phyloP scores from a whole-genome alignment of 2,888 invertebrate species.

The Formica aserva region DNA sequence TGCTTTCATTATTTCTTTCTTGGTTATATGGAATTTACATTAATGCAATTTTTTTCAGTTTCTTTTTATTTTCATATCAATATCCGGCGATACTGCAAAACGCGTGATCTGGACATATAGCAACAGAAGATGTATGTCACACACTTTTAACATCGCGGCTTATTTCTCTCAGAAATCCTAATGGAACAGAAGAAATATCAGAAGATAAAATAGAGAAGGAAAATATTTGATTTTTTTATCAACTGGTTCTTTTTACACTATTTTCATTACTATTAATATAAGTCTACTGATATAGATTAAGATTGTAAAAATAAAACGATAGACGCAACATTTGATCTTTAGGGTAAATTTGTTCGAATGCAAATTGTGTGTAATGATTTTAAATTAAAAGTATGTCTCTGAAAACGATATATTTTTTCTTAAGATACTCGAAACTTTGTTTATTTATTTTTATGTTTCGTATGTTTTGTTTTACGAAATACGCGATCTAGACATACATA shows the following conservation, averaged over 20 bases:
- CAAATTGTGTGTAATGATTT: no score
- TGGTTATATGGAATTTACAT: not conserved
- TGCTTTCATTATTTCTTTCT: no score
- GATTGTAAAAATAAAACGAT: not conserved
- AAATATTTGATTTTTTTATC: not conserved
- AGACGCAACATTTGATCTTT: not conserved
- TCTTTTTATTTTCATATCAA: constrained; percentile 2
- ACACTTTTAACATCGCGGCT: not conserved
- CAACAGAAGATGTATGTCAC: not conserved
- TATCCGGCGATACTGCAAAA: not conserved
- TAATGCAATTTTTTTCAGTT: not conserved
- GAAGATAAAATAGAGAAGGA: not conserved
- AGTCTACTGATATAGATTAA: not conserved
- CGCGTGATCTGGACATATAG: not conserved
- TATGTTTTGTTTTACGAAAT: not conserved
- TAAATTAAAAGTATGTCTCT: no score
- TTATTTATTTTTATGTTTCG: not conserved
- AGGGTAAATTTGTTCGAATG: not conserved
- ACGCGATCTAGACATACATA: not conserved
- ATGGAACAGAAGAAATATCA: not conserved
- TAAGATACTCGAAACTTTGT: not conserved
- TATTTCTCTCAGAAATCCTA: not conserved
- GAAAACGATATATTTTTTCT: not conserved
- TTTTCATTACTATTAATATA: not conserved
- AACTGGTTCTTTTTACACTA: not conserved